phyloP scores from a whole-genome alignment of 2,113 vertebrate genomes.

The Cyphotilapia sp. region DNA sequence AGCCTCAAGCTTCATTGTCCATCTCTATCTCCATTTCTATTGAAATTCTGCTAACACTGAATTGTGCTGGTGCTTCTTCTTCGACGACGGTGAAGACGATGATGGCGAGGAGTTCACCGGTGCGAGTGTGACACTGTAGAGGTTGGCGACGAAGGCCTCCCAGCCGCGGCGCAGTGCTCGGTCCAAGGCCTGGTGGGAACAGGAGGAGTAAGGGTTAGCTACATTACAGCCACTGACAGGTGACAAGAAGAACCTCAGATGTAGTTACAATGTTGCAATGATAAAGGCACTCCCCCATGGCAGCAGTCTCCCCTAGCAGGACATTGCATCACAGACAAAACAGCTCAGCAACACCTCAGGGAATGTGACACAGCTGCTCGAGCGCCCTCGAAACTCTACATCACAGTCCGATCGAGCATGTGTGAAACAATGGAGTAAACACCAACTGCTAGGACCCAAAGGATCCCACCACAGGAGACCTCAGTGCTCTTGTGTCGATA shows the following conservation, averaged over 20 bases:
- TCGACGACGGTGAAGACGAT: conserved; percentile 3
- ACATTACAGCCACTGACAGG: background rate
- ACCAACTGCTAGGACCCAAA: background rate
- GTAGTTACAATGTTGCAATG: background rate
- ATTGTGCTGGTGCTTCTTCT: conserved; percentile 1
- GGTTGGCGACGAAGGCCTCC: conserved; percentile 70
- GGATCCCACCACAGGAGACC: background rate
- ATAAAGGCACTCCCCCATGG: background rate
- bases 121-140: conserved; percentile 71
- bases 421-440: background rate
- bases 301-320: background rate
- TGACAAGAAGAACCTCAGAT: background rate
- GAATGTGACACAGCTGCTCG: background rate
- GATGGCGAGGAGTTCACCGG: conserved; percentile 33
- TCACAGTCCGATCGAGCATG: background rate
- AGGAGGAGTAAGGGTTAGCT: background rate
- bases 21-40: background rate
- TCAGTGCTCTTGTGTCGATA: background rate
- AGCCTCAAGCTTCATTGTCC: background rate
- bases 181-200: conserved; percentile 62
- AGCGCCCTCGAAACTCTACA: background rate
- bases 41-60: conserved; percentile 47
- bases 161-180: conserved; percentile 71
- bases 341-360: background rate
- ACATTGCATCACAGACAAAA: background rate